Conservation (phyloP, 2,797 vertebrate species). For the Thunnus albacares region DNA sequence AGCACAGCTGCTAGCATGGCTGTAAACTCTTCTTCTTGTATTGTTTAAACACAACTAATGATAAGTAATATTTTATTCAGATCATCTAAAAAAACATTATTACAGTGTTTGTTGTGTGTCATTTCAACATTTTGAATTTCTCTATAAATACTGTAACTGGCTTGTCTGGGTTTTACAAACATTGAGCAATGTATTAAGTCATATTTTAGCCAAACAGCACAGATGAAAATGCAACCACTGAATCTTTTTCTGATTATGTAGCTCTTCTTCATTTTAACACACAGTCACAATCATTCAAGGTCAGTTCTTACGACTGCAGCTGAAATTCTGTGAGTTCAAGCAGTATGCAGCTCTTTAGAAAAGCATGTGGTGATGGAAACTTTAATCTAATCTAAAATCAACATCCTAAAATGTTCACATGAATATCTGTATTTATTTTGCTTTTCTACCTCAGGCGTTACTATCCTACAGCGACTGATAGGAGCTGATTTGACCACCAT, state of each 20-base stretch:
- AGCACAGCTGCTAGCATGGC: no score
- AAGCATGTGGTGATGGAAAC: not conserved
- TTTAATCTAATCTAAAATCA: not conserved
- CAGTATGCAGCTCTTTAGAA: not conserved
- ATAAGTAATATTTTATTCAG: no score
- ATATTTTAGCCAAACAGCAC: not conserved
- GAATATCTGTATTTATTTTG: not conserved
- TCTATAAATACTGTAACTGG: not conserved
- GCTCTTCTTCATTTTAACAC: constrained; percentile 23
- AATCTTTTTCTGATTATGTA: not conserved
- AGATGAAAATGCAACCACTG: constrained; percentile 2
- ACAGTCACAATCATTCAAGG: constrained; percentile 25
- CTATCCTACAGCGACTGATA: not conserved
- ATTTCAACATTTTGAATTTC: not conserved
- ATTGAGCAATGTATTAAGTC: not conserved
- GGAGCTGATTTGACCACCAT: constrained; percentile 15
- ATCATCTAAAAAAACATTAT: not conserved
- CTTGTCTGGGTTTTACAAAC: not conserved
- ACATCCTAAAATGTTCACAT: not conserved
- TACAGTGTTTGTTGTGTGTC: not conserved
- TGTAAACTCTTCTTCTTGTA: not conserved
- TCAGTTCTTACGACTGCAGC: constrained; percentile 17
- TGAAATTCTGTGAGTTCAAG: not conserved
- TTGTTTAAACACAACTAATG: no score
- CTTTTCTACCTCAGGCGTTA: not conserved